Base-by-base conservation (phyloP, 2,797 vertebrate species). In the Erethizon dorsatum region DNA sequence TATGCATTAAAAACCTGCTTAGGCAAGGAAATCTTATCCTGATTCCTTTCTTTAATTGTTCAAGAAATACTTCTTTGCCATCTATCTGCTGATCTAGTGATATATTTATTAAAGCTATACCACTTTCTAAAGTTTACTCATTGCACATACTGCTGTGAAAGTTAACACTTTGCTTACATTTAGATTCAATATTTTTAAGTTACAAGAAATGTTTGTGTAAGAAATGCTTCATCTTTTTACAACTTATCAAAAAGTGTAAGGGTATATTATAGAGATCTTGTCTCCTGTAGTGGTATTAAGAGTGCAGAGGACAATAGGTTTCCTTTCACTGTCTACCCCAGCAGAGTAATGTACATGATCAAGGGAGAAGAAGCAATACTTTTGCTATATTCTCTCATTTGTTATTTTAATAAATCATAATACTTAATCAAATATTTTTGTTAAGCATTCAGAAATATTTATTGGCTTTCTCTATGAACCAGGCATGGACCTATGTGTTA, bases 1-100 rank as follows among this genome's bases (percentile, higher is more conserved):
- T 97, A 88, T 97, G 17, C 67, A 85, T 95, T 96, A 86, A 96
- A 97, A 97, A 77, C 24, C 33, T 95, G 69, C 75, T 92, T 94
- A 95, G 57, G 71, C 83, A 96, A 83, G 82, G 78, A 87, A 94
- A 11, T 90, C 37, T 89, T 93, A 61, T 14, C 28, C 24, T 73
- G 79, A 91, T 88, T 2, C 17, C 10, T 45, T 93, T 54, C 67
- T 94, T 61, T 96, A 94, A 92, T 88, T 93, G 75, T 94, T 89
- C 41, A 77, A 71, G 31, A 94, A 94, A 83, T 45, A 73, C 13
- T 71, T 69, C 79, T 83, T 91, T 94, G 47, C 67, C 67, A 45
- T 90, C 31, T 91, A 47, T 91, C 45, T 96, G 79, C 75, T 96
- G 69, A 95, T 95, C 52, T 94, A 47, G 56, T 63, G 56, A 75